Conservation (phyloP, 2,797 vertebrate species). For the Chelonia mydas region DNA sequence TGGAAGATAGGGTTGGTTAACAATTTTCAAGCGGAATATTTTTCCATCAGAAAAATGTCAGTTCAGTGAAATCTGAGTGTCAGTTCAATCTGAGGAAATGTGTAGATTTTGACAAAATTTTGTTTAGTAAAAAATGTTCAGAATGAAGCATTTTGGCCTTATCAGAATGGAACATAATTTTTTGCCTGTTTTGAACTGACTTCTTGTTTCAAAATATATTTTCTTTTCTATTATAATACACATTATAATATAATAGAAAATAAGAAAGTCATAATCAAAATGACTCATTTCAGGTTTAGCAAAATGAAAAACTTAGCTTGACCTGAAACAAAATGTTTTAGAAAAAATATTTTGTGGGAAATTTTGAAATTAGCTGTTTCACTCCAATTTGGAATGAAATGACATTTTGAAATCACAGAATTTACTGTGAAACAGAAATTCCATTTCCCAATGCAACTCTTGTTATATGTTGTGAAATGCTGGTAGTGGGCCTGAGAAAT, state of each 20-base stretch:
- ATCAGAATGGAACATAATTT: background rate
- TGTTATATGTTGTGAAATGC: background rate
- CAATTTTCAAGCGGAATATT: background rate
- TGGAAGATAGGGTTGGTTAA: background rate
- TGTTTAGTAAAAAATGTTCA: background rate
- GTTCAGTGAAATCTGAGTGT: background rate
- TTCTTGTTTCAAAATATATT: background rate
- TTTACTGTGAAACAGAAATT: background rate
- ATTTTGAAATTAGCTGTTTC: background rate
- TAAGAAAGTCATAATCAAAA: background rate
- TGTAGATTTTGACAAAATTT: background rate
- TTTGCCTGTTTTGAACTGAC: background rate
- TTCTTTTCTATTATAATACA: background rate
- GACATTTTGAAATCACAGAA: background rate
- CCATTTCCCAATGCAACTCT: background rate
- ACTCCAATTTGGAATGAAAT: background rate
- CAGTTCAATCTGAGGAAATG: background rate
- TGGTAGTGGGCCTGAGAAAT: background rate
- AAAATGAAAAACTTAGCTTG: background rate
- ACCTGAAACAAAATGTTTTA: background rate
- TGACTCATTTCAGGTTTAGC: background rate
- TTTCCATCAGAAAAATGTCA: background rate
- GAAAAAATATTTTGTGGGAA: background rate
- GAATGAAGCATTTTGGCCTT: background rate
- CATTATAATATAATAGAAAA: background rate